These are phyloP conservation scores for Lacerta agilis DNA, from an alignment of 2,797 vertebrate genomes.

Conservation along the genomic window DNA sequence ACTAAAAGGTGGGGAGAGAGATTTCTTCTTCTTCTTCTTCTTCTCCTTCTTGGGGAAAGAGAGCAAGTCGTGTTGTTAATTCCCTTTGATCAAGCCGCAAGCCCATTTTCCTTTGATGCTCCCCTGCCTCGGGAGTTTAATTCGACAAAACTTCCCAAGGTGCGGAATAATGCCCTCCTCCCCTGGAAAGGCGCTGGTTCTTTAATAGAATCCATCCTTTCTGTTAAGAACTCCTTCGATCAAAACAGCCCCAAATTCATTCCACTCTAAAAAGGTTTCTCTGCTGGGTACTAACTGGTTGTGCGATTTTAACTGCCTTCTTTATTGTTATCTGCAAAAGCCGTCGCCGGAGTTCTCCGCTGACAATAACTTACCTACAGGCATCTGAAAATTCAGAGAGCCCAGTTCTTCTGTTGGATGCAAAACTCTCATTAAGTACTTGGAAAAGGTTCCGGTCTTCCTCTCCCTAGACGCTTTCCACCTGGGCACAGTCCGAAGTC, in stretches of 20 bases:
- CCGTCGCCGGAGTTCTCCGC: conserved; percentile 55
- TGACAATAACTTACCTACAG: conserved; percentile 58
- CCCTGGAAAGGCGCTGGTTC: conserved; percentile 56
- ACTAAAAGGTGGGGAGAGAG: neutral
- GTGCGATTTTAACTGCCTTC: conserved; percentile 70
- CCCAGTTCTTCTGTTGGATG: too few relatives aligned
- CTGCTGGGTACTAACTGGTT: conserved; percentile 57
- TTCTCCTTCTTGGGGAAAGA: neutral
- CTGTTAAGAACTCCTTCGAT: conserved; percentile 70
- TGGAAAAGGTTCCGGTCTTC: neutral
- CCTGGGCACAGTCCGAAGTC: neutral
- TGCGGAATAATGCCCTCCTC: conserved; percentile 57
- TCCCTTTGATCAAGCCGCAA: conserved; percentile 32
- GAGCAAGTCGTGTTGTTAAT: conserved; percentile 15
- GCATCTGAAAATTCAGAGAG: conserved; percentile 32
- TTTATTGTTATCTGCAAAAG: conserved; percentile 59
- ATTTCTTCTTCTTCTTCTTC: neutral
- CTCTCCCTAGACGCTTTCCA: neutral
- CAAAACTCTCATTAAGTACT: neutral
- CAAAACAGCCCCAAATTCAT: conserved; percentile 66
- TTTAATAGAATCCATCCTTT: conserved; percentile 72
- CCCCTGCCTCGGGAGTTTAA: conserved; percentile 21
- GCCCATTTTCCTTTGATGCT: conserved; percentile 28
- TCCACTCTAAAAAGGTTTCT: conserved; percentile 67
- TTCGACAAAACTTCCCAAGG: conserved; percentile 46